Base-by-base conservation (phyloP, 2,888 invertebrate genomes). In the Apodemia duryi region DNA sequence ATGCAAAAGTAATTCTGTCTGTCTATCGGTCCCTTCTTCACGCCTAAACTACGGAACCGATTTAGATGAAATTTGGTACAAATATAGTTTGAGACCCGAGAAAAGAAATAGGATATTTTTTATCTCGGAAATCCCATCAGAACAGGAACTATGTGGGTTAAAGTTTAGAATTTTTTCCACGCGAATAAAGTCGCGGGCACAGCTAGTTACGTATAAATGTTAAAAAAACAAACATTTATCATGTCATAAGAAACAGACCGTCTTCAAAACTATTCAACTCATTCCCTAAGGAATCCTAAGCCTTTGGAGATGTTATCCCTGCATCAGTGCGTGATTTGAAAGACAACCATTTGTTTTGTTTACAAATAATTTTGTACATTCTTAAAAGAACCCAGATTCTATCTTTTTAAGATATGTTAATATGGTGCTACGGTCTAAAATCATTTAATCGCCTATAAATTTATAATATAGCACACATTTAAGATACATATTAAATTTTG, bases 231-330 rank as follows among this genome's bases (percentile, higher is more conserved):
- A 29, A 29, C 29, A 54, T 57, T 10, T 6, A 13, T 32, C 11
- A 11, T 35, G 57, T 57, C 32, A 35, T 13, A 57, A 11, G 57
- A 29, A 32, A n/a, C 13, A 57, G 6, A 57, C 54, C 54, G 54
- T 32, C 32, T 6, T 35, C 29, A 32, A 57, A 57, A 64, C 67
- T 52, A 52, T 60, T 67, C 65, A 71, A 65, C 61, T 66, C 73
- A 75, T 75, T 77, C 75, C 74, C 75, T 61, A 68, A 73, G 75
- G 77, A 75, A 69, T 69, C 72, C 72, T 71, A 71, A 71, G 72
- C 76, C 68, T 70, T 70, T 62, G 66, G 84, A 85, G 86, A 87
- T 88, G 84, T 84, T 88, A 89, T 89, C 89, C 71, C 63, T n/a
- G 57, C 71, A 88, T 89, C 87, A 80, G 82, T 87, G 84, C 86